Percentiles rank a stretch among this genome's conserved stretches.
Conservation (phyloP, 2,888 invertebrate species). For the Andricus quercusramuli region DNA sequence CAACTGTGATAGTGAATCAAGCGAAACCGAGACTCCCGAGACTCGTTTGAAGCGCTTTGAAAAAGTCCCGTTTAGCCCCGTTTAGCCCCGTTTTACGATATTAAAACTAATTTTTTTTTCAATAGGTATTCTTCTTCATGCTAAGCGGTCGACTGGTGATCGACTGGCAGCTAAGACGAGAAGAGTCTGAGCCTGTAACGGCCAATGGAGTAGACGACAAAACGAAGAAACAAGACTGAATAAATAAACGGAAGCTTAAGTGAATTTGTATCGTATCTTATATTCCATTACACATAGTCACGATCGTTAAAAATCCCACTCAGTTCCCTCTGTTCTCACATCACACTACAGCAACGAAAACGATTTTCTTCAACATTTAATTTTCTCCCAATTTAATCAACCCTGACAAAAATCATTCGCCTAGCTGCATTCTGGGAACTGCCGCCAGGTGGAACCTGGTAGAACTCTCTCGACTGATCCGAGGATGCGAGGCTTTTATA, state of each 20-base stretch:
- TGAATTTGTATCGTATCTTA: constrained; percentile 13
- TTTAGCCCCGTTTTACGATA: too few species aligned
- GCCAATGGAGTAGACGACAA: constrained; percentile 79
- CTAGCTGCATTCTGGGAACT: constrained; percentile 21
- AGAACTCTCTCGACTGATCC: constrained; percentile 37
- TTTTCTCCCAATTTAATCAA: not conserved
- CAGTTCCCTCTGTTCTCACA: constrained; percentile 22
- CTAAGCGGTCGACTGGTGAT: constrained; percentile 93
- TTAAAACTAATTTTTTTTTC: constrained; percentile 30
- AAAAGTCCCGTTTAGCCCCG: too few species aligned
- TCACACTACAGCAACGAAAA: not conserved
- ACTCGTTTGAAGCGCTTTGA: too few species aligned
- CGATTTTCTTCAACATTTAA: not conserved
- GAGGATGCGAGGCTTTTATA: constrained; percentile 32
- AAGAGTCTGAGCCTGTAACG: constrained; percentile 74
- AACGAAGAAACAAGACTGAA: constrained; percentile 80
- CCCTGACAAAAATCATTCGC: not conserved
- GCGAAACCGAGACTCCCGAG: too few species aligned
- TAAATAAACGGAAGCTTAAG: constrained; percentile 46
- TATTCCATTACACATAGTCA: constrained; percentile 38
- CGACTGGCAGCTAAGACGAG: constrained; percentile 83
- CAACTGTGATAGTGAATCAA: too few species aligned
- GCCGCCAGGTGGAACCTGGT: constrained; percentile 20
- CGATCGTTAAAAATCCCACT: constrained; percentile 20
- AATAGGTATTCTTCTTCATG: constrained; percentile 91